Evolutionary conservation across 2,797 vertebrate genomes (phyloP).

Genomic region (Neosalanx taihuensis): DNA sequence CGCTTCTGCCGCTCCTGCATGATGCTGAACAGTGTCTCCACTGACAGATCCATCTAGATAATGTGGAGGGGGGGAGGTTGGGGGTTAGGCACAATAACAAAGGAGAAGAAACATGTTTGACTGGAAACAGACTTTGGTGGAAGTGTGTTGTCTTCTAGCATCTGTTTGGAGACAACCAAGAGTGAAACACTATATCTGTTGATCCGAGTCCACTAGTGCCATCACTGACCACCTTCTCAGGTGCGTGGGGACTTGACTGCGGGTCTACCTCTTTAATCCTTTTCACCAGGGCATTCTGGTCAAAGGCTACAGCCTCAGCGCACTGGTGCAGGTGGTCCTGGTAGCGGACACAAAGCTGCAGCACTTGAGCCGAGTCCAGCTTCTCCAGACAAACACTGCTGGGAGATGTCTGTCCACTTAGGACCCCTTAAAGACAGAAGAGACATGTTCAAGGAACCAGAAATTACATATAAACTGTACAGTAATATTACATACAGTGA

Average conservation of each 20-base stretch:
- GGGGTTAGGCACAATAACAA: not conserved
- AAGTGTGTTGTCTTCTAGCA: no score
- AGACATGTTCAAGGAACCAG: not conserved
- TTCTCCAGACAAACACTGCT: slow-evolving; percentile 87
- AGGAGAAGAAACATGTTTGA: not conserved
- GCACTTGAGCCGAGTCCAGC: slow-evolving; percentile 87
- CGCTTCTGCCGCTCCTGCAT: slow-evolving; percentile 99
- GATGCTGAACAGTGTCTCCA: slow-evolving; percentile 91
- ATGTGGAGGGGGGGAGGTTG: not conserved
- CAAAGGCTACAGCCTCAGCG: slow-evolving; percentile 93
- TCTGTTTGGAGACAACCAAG: no score
- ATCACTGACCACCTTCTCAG: no score
- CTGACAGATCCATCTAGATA: slow-evolving; percentile 90
- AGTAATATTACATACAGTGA: not conserved
- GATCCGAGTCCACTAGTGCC: no score
- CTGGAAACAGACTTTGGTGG: not conserved
- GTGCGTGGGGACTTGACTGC: no score
- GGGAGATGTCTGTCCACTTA: slow-evolving; percentile 92
- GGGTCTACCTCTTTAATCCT: slow-evolving; percentile 85
- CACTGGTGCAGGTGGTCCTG: slow-evolving; percentile 97
- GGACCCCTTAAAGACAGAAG: slow-evolving; percentile 74
- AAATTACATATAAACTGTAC: slow-evolving; percentile 81
- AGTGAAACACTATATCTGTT: no score
- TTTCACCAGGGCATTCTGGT: slow-evolving; percentile 95
- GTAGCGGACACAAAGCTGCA: slow-evolving; percentile 92